Percentiles rank a stretch among this genome's conserved stretches.
Evolutionary conservation across 1,140 invertebrate genomes (phyloP).

Genomic region (Dryas iulia): DNA sequence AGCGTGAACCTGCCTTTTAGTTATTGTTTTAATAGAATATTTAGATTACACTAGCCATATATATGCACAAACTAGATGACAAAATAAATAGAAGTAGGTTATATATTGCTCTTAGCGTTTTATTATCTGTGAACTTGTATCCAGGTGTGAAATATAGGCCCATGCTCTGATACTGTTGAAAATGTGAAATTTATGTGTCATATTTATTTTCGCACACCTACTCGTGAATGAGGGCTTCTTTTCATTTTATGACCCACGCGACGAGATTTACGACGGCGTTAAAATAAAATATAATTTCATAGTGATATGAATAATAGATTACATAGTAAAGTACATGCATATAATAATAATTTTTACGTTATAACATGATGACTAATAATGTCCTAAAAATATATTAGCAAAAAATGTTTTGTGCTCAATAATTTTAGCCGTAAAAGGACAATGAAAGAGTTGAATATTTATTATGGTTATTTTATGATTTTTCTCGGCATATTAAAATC

Average conservation of each 20-base stretch:
- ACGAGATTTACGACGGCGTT: slow-evolving; percentile 67
- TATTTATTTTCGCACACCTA: slow-evolving; percentile 52
- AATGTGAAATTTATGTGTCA: slow-evolving; percentile 67
- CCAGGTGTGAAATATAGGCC: slow-evolving; percentile 1
- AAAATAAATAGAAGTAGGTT: background rate
- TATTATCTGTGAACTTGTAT: background rate
- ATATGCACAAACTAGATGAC: background rate
- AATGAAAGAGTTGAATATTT: no score
- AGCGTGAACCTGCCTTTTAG: no score
- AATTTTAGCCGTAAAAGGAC: no score
- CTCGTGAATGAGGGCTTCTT: slow-evolving; percentile 58
- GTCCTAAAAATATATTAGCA: no score
- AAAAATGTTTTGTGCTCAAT: no score
- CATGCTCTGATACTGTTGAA: slow-evolving; percentile 52
- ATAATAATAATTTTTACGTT: no score
- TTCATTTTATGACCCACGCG: slow-evolving; percentile 60
- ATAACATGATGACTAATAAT: no score
- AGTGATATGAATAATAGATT: slow-evolving; percentile 32
- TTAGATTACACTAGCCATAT: background rate
- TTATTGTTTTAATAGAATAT: background rate
- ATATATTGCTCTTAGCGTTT: background rate
- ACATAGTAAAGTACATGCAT: no score
- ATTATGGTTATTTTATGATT: no score
- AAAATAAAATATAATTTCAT: slow-evolving; percentile 76
- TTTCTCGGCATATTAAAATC: no score